These are phyloP conservation scores for Hecatera dysodea DNA, from an alignment of 2,888 invertebrate genomes.

Conservation along the genomic window DNA sequence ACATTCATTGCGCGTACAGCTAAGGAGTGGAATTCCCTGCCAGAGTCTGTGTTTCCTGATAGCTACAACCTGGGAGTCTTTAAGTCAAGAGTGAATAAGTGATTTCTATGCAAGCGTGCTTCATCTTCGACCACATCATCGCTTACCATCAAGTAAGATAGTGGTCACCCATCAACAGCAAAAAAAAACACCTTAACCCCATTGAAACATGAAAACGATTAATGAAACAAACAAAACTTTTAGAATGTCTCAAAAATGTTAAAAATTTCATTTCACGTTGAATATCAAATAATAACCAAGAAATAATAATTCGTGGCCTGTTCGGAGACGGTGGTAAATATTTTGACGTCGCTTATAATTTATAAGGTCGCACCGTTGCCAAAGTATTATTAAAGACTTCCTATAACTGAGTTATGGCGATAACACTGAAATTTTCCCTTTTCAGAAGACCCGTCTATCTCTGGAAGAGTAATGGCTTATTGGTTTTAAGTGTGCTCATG, in stretches of 20 bases:
- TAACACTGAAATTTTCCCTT: slow-evolving; percentile 42
- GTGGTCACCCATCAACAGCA: too few relatives aligned
- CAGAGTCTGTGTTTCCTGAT: too few relatives aligned
- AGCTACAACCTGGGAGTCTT: too few relatives aligned
- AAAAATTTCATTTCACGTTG: neutral
- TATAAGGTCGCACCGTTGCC: slow-evolving; percentile 45
- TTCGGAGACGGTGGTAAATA: slow-evolving; percentile 17
- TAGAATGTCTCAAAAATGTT: neutral
- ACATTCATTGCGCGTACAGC: too few relatives aligned
- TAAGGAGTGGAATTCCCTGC: too few relatives aligned
- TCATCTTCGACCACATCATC: too few relatives aligned
- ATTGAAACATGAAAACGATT: neutral
- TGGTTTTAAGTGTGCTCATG: slow-evolving; percentile 14
- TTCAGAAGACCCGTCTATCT: slow-evolving; percentile 20
- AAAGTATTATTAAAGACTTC: slow-evolving; percentile 54
- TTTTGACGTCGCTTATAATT: slow-evolving; percentile 37
- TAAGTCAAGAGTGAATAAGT: too few relatives aligned
- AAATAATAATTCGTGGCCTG: slow-evolving; percentile 9
- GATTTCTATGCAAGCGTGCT: too few relatives aligned
- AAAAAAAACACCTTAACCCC: too few relatives aligned
- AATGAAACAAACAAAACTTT: neutral
- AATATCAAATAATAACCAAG: neutral
- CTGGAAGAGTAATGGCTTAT: slow-evolving; percentile 34
- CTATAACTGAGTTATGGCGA: slow-evolving; percentile 28
- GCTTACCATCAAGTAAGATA: too few relatives aligned